Conservation (phyloP, 1,140 invertebrate genomes). For the Linepithema humile region DNA sequence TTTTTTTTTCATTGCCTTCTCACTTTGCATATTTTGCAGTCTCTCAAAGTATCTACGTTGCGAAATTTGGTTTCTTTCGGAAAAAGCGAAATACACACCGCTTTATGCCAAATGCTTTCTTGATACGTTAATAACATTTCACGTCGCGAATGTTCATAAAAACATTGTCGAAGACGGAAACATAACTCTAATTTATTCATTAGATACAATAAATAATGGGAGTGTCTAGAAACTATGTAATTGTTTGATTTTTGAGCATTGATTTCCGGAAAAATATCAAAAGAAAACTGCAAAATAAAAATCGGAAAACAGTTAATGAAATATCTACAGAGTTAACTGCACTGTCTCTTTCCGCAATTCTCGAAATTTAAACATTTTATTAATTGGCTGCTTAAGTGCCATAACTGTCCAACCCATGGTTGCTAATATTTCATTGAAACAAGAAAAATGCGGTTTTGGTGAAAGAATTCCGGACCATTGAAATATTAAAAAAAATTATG, state of each 20-base stretch:
- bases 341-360: neutral
- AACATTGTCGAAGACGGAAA: neutral
- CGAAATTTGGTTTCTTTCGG: conserved; percentile 29
- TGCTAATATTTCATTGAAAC: neutral
- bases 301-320: neutral
- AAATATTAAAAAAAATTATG: neutral
- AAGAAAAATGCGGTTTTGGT: neutral
- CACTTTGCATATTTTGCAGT: conserved; percentile 17
- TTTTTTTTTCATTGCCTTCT: conserved; percentile 13
- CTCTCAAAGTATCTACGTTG: conserved; percentile 29
- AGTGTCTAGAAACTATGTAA: too few relatives aligned
- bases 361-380: neutral
- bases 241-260: neutral
- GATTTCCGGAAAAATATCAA: neutral
- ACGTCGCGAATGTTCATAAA: neutral
- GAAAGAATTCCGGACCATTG: neutral
- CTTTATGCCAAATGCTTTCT: neutral
- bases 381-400: neutral
- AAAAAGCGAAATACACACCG: neutral
- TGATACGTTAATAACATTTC: conserved; percentile 7
- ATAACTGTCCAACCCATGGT: neutral
- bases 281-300: neutral
- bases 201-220: neutral
- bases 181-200: neutral
- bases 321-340: neutral